Base-by-base conservation (phyloP, 2,113 vertebrate genomes). In the Gallinago undulata region DNA sequence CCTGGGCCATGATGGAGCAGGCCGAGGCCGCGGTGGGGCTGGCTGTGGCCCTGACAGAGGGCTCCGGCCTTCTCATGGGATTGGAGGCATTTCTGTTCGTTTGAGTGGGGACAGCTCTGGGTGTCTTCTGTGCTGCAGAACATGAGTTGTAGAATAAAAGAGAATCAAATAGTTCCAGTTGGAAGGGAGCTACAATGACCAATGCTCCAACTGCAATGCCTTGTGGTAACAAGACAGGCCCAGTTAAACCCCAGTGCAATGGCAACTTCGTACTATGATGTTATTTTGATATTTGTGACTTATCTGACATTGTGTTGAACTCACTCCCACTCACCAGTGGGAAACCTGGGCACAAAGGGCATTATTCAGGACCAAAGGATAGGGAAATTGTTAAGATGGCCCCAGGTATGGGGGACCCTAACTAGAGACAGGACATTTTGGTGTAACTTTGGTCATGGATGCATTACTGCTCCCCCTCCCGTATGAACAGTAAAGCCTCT, bases 61-160 rank as follows among this genome's bases (percentile, higher is more conserved):
- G 24, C 18, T 22, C 5, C 10, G 0, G 2, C 1, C 2, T n/a
- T 0, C 0, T 5, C 18, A 15, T 3, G 30, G 70, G 7, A 7
- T 28, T 19, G 27, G 12, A 43, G 25, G 30, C 21, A 15, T 31
- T 68, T n/a, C 21, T 12, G 13, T 30, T 62, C 35, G 4, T 35
- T 25, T 8, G 64, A 31, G 19, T 24, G 10, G 47, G 27, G 51
- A 6, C 28, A 39, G 45, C 37, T 19, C 21, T 2, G 14, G 13
- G 25, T 8, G 12, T 21, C 30, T 35, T 3, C 28, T 19, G 37
- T n/a, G 33, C 43, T 59, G 31, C 43, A 37, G 19, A 41, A 39
- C 31, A 11, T 13, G 22, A 37, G 7, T 6, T n/a, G 7, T 6
- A 27, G 8, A 17, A 27, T 1, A 60, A 28, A 31, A 45, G 2